Percentiles rank a stretch among this genome's conserved stretches.
These are phyloP conservation scores for Vicugna pacos DNA, from an alignment of 2,113 vertebrate species.

Conservation along the genomic window DNA sequence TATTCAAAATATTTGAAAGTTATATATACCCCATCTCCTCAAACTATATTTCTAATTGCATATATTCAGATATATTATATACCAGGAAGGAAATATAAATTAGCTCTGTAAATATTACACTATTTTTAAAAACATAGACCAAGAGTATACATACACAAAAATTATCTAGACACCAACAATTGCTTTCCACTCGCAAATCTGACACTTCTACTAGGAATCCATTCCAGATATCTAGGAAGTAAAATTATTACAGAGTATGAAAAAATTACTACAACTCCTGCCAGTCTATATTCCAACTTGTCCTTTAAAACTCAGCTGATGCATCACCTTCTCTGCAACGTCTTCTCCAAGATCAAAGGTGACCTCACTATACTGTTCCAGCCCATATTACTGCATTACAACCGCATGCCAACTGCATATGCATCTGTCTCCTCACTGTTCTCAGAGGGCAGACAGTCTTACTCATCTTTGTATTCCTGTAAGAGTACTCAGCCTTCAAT, in stretches of 20 bases:
- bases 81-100: slow-evolving; percentile 32
- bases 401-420: not conserved
- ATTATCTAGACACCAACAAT: not conserved
- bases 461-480: not conserved
- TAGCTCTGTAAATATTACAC: slow-evolving; percentile 2
- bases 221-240: not conserved
- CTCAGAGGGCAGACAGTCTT: not conserved
- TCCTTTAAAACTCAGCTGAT: slow-evolving; percentile 4
- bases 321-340: not conserved
- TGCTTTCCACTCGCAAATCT: not conserved
- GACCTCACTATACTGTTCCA: not conserved
- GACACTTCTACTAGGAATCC: not conserved
- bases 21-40: not conserved
- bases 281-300: not conserved
- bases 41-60: slow-evolving; percentile 10
- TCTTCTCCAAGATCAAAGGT: not conserved
- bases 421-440: not conserved
- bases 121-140: not conserved
- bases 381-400: not conserved
- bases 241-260: slow-evolving; percentile 3
- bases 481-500: slow-evolving; percentile 13
- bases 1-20: not conserved
- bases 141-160: not conserved
- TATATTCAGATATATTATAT: not conserved
- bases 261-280: not conserved